Base-by-base conservation (phyloP, 2,113 vertebrate species). In the Ictalurus furcatus region DNA sequence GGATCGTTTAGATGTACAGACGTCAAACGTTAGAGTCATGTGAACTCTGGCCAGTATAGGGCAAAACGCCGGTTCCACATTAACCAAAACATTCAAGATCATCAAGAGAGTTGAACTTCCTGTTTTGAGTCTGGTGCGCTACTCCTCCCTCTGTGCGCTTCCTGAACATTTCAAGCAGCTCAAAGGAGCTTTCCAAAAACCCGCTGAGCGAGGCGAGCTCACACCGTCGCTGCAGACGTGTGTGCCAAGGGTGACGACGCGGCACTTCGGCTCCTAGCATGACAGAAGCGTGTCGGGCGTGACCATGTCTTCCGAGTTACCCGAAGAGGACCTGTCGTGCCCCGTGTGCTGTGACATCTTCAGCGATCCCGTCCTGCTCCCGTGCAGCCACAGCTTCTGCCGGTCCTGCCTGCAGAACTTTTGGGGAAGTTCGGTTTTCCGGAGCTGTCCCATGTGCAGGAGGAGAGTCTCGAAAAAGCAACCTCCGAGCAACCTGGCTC, bases 311-410 rank as follows among this genome's bases (percentile, higher is more conserved):
- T 86, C 86, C 58, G 78, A 17, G 19, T 69, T 92, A 7, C 93
- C 89, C 44, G 92, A 92, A 85, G 95, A 96, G 85, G 95, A 95
- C 82, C 94, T 95, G 25, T 94, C 87, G 0, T 96, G 96, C 76
- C 94, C 95, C 0, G 92, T 96, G 44, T 96, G 95, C 92, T 94
- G 91, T 54, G 95, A 95, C 85, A 87, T 93, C 87, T 93, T 92
- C 69, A 83, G 73, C 1, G 94, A 94, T 91, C 94, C 94, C 0
- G 93, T 96, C 48, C 88, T 95, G 90, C 90, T 95, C 88, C 80
- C 92, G 0, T 96, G 95, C 61, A 95, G 93, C 91, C 95, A 96
- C 93, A 94, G 94, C 87, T 94, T 95, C 90, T 96, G 93, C 88
- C 92, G 93, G 88, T 86, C 28, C 48, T 95, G 94, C 69, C 73